A percentile compares a stretch with the other conserved stretches of the same genome.
Conservation (phyloP, 2,888 invertebrate genomes). For the Euclidia mi region DNA sequence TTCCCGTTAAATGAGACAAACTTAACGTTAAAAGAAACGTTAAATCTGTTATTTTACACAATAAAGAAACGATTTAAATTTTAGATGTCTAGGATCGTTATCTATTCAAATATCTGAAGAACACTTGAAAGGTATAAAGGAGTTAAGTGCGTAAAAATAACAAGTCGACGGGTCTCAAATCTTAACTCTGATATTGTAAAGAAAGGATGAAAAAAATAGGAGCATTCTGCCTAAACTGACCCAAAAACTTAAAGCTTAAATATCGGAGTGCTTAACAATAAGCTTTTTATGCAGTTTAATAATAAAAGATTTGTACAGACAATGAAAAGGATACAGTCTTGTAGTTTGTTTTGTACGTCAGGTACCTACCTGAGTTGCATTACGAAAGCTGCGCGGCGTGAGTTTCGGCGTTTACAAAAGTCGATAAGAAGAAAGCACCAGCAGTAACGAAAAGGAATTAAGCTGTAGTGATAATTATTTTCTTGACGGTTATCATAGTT, state of each 20-base stretch:
- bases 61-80: too few relatives aligned
- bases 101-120: background rate
- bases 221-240: constrained; percentile 35
- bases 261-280: constrained; percentile 57
- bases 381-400: constrained; percentile 24
- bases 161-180: constrained; percentile 8
- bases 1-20: too few relatives aligned
- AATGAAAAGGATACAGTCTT: constrained; percentile 47
- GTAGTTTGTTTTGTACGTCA: constrained; percentile 44
- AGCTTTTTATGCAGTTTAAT: constrained; percentile 48
- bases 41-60: too few relatives aligned
- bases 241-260: constrained; percentile 45
- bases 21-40: too few relatives aligned
- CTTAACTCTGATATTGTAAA: constrained; percentile 22
- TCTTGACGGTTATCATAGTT: too few relatives aligned
- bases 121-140: background rate
- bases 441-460: too few relatives aligned
- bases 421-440: too few relatives aligned
- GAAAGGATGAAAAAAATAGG: constrained; percentile 43
- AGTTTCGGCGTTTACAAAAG: constrained; percentile 12
- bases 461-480: too few relatives aligned
- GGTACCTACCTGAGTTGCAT: constrained; percentile 43
- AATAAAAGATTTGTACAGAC: constrained; percentile 61
- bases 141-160: constrained; percentile 6
- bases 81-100: too few relatives aligned